Conservation (phyloP, 2,797 vertebrate genomes). For the Muscicapa comitata region DNA sequence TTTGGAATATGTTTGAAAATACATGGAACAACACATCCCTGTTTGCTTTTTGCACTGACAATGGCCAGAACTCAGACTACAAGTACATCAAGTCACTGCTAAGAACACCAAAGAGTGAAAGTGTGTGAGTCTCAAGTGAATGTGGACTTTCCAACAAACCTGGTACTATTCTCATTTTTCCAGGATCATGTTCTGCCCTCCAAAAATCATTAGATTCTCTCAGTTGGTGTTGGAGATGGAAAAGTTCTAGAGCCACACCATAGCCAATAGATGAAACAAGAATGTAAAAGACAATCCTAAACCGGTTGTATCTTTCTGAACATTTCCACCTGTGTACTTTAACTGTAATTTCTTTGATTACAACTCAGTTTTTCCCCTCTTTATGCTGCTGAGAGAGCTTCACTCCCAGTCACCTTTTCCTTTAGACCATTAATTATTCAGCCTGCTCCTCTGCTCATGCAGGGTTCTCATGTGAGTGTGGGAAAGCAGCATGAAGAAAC, state of each 20-base stretch:
- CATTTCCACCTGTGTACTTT: not conserved
- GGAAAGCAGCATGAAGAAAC: not conserved
- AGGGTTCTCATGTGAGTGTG: not conserved
- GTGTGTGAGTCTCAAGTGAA: not conserved
- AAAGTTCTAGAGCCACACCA: not conserved
- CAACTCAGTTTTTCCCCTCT: not conserved
- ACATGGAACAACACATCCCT: rapidly evolving
- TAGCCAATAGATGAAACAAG: not conserved
- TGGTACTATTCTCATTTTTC: not conserved
- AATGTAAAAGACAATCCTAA: not conserved
- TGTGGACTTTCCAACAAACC: not conserved
- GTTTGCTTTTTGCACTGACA: not conserved
- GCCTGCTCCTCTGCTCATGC: not conserved
- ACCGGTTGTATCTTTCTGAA: not conserved
- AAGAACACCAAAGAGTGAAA: not conserved
- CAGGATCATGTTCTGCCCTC: not conserved
- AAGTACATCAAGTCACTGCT: not conserved
- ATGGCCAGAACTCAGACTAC: not conserved
- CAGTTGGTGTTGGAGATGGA: rapidly evolving
- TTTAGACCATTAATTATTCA: not conserved
- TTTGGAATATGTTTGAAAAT: not conserved
- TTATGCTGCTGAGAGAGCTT: not conserved
- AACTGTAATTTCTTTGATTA: not conserved
- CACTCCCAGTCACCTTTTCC: not conserved
- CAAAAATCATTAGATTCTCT: not conserved